These are phyloP conservation scores for Sebastes schlegelii DNA, from an alignment of 2,113 vertebrate genomes.

Conservation along the genomic window DNA sequence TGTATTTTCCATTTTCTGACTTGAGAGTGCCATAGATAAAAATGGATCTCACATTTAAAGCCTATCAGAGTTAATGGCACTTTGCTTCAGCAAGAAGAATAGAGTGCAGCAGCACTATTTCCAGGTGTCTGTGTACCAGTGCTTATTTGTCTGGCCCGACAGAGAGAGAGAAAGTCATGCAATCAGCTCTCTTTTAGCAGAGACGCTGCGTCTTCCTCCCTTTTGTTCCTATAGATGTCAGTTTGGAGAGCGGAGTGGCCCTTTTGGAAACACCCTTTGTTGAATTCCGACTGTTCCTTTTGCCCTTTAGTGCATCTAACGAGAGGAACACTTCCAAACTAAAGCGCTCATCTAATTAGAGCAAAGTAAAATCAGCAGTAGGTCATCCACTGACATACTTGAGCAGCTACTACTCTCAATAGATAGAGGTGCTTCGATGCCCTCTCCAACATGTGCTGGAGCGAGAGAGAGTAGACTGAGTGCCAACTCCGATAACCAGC, in stretches of 20 bases:
- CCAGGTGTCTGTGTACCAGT: background rate
- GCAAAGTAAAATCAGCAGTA: conserved; percentile 30
- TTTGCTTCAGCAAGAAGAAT: background rate
- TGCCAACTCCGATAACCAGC: conserved; percentile 12
- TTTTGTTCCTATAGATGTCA: conserved; percentile 22
- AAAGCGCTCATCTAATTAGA: conserved; percentile 40
- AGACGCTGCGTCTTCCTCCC: background rate
- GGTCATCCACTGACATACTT: conserved; percentile 12
- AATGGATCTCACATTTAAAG: conserved; percentile 28
- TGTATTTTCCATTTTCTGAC: conserved; percentile 6
- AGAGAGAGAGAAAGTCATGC: conserved; percentile 11
- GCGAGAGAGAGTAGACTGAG: background rate
- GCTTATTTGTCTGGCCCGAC: conserved; percentile 10
- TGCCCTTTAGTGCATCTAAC: conserved; percentile 29
- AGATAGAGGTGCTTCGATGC: background rate
- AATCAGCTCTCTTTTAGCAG: background rate
- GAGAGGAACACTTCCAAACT: conserved; percentile 21
- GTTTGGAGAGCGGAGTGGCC: background rate
- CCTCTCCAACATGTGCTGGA: conserved; percentile 16
- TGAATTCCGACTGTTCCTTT: conserved; percentile 30
- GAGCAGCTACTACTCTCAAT: background rate
- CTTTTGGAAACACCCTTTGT: background rate
- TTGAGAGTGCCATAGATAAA: conserved; percentile 3
- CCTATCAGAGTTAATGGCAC: conserved; percentile 12
- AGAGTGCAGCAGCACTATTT: background rate